Conservation (phyloP, 2,797 vertebrate species). For the Enteromius radiatus region DNA sequence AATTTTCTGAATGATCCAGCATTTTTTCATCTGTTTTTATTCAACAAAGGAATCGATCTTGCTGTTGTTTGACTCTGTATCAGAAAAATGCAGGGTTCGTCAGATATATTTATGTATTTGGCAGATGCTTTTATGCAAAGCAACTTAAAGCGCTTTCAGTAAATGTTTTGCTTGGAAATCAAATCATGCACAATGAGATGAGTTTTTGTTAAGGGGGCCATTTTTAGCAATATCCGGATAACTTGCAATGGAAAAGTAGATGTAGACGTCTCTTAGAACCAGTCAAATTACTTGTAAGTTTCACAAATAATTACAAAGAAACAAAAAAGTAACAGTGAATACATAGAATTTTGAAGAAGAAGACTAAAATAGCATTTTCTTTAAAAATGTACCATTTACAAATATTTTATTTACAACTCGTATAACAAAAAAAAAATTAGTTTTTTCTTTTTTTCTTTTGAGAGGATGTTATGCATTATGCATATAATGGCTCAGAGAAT, state of each 20-base stretch:
- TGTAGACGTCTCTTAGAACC: neutral
- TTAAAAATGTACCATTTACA: neutral
- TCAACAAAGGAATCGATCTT: neutral
- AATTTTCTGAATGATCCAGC: neutral
- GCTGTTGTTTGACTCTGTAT: neutral
- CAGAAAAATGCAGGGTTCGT: neutral
- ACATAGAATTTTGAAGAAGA: neutral
- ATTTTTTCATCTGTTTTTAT: constrained; percentile 1
- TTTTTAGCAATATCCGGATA: neutral
- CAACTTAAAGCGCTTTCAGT: neutral
- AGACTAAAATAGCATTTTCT: neutral
- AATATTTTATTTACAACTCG: neutral
- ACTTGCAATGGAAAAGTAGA: neutral
- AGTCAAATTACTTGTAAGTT: neutral
- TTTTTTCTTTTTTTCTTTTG: too few relatives aligned
- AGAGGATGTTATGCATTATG: neutral
- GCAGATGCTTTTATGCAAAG: neutral
- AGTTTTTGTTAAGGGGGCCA: neutral
- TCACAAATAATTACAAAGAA: neutral
- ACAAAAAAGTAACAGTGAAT: neutral
- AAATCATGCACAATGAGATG: neutral
- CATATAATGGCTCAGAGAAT: neutral
- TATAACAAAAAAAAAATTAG: too few relatives aligned
- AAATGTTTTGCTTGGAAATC: too few relatives aligned
- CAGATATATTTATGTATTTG: constrained; percentile 4